Base-by-base conservation (phyloP, 2,888 invertebrate genomes). In the Agonopterix alstromeriana region DNA sequence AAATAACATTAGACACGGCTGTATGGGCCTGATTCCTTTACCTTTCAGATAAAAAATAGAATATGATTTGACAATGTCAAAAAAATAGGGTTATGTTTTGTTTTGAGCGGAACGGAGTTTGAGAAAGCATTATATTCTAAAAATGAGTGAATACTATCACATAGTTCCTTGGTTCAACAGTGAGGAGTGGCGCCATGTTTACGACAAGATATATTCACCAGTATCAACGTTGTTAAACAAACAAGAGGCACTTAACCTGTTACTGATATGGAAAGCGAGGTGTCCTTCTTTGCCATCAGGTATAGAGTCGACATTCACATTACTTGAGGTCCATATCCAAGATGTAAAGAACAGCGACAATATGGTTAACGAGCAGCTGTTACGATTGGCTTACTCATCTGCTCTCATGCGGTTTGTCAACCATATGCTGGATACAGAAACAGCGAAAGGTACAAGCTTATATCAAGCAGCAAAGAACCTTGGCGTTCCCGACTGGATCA, bases 401-500 rank as follows among this genome's bases (percentile, higher is more conserved):
- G 91, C 91, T 2, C 79, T 93, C 48, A 91, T 92, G 90, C 91
- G 93, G 65, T 93, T 92, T 70, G 81, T 92, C 7, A 93, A 93
- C 71, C 90, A 92, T 59, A 90, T 91, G 68, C 77, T 90, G n/a
- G 91, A 91, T 57, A 70, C 89, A 47, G 90, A 90, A 54, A 83
- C 88, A 43, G 82, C 81, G 0, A 90, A 89, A 64, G 88, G 89
- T 11, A 81, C 82, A 3, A 81, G 91, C 58, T 87, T 92, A 52
- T 86, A 83, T 52, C 82, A 87, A 62, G 91, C 92, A 36, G 94
- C 93, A 0, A 88, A 87, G 54, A 89, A 91, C 72, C 77, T 93
- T 50, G 92, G 92, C 42, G 90, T 96, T 41, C 96, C 96, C 0
- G 91, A 92, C 52, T 96, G 95, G 95, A 90, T 97, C 49, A 92